Conservation (phyloP, 2,113 vertebrate genomes). For the Hemiprocne comata region DNA sequence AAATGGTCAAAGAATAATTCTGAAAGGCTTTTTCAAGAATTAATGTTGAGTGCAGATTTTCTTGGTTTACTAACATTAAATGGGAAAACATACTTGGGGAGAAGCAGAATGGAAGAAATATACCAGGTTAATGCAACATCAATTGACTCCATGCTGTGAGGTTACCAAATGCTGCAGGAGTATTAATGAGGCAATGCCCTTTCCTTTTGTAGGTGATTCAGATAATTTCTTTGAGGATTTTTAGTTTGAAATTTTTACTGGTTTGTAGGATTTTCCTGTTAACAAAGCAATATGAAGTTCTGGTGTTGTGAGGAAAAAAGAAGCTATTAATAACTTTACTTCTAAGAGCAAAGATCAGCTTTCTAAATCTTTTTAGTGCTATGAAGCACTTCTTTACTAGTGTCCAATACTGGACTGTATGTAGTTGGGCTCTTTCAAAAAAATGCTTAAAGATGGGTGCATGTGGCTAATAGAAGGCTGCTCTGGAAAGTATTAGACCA, state of each 20-base stretch:
- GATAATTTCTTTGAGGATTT: constrained; percentile 22
- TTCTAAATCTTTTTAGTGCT: not conserved
- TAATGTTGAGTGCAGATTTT: constrained; percentile 25
- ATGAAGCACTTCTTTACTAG: not conserved
- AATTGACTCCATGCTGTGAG: constrained; percentile 22
- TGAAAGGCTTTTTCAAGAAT: constrained; percentile 30
- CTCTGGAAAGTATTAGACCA: not conserved
- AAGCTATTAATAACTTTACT: not conserved
- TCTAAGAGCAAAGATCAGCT: constrained; percentile 2
- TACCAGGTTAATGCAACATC: constrained; percentile 43
- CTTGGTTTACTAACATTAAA: constrained; percentile 18
- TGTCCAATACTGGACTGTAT: not conserved
- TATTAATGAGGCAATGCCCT: constrained; percentile 26
- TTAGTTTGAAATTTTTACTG: constrained; percentile 8
- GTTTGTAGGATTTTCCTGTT: constrained; percentile 1
- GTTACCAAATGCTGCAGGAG: not conserved
- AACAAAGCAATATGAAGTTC: not conserved
- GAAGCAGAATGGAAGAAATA: not conserved
- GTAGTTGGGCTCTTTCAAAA: not conserved
- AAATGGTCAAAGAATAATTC: constrained; percentile 56
- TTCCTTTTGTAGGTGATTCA: constrained; percentile 37
- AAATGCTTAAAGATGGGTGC: not conserved
- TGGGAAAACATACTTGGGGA: not conserved
- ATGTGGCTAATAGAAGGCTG: not conserved
- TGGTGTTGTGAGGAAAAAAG: not conserved